These are phyloP conservation scores for Parnassius apollo DNA, from an alignment of 2,888 invertebrate genomes.

Conservation along the genomic window DNA sequence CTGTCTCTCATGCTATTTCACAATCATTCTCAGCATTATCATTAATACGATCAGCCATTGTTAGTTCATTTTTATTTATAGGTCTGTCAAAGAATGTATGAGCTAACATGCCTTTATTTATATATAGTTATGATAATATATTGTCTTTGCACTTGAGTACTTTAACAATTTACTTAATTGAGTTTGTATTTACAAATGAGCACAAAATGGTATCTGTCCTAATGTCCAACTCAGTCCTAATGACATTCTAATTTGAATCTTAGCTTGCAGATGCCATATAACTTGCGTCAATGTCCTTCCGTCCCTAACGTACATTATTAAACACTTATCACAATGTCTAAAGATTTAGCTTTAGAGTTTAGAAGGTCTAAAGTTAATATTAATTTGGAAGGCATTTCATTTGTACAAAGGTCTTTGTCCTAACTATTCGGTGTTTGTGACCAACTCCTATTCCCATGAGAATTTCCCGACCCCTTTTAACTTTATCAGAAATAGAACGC, in stretches of 20 bases:
- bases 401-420: constrained; percentile 34
- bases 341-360: background rate
- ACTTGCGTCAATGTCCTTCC: constrained; percentile 10
- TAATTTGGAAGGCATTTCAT: constrained; percentile 30
- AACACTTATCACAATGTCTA: constrained; percentile 18
- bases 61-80: too few species aligned
- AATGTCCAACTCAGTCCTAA: constrained; percentile 6
- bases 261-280: background rate
- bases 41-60: too few species aligned
- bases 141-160: background rate
- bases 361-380: constrained; percentile 25
- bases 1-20: too few species aligned
- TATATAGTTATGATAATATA: too few species aligned
- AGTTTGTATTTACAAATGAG: background rate
- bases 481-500: constrained; percentile 65
- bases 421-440: constrained; percentile 36
- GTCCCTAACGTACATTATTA: constrained; percentile 13
- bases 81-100: too few species aligned
- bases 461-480: constrained; percentile 60
- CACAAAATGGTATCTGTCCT: background rate
- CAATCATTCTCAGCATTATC: too few species aligned
- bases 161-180: background rate
- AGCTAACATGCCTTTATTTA: too few species aligned
- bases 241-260: constrained; percentile 12
- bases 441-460: constrained; percentile 43